These are phyloP conservation scores for Lineus longissimus DNA, from an alignment of 1,140 invertebrate species.

Conservation along the genomic window DNA sequence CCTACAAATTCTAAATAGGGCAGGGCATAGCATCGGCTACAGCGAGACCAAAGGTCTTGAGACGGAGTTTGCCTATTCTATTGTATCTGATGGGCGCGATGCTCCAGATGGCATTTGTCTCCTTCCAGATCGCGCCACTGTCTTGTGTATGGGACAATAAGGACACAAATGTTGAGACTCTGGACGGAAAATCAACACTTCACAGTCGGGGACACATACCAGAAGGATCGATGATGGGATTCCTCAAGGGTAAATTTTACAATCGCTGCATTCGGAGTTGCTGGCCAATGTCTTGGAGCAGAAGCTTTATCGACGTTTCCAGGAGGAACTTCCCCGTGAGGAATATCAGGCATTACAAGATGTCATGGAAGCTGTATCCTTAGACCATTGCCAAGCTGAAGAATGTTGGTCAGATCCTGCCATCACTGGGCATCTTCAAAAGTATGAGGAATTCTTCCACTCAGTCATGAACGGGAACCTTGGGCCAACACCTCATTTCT, in stretches of 20 bases:
- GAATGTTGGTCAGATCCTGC: no score
- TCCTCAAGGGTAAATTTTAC: constrained; percentile 3
- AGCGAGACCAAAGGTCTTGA: constrained; percentile 13
- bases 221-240: not conserved
- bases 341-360: not conserved
- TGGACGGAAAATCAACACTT: not conserved
- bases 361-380: not conserved
- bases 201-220: constrained; percentile 3
- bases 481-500: not conserved
- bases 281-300: not conserved
- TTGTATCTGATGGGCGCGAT: constrained; percentile 1
- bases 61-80: constrained; percentile 16
- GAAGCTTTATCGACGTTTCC: constrained; percentile 1
- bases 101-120: constrained; percentile 8
- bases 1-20: constrained; percentile 8
- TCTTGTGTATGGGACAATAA: constrained; percentile 1
- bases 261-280: constrained; percentile 1
- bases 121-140: not conserved
- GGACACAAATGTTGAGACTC: not conserved
- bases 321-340: not conserved
- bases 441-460: not conserved
- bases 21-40: constrained; percentile 13
- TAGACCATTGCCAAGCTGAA: no score
- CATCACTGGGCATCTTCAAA: no score
- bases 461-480: not conserved